Evolutionary conservation across 2,113 vertebrate genomes (phyloP).

Genomic region (Pseudopodoces humilis): DNA sequence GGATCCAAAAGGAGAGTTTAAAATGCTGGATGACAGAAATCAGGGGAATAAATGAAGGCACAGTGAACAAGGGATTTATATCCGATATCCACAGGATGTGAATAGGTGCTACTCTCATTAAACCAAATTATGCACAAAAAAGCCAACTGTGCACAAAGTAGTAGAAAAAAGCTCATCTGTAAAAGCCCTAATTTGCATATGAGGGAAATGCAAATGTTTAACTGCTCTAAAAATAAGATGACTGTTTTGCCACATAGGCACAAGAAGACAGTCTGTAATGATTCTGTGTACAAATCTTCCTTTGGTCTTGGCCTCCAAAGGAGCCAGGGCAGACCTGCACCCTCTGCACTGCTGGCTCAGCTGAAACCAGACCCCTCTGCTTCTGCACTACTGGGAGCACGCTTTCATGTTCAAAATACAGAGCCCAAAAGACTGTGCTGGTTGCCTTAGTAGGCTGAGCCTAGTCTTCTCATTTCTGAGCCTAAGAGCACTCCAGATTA

Average conservation of each 20-base stretch:
- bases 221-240: neutral
- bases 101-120: neutral
- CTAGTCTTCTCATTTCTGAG: neutral
- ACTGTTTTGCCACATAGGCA: neutral
- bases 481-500: neutral
- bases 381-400: neutral
- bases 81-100: neutral
- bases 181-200: neutral
- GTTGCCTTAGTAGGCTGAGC: neutral
- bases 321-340: neutral
- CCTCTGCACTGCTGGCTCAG: neutral
- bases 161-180: neutral
- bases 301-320: neutral
- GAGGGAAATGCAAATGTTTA: neutral
- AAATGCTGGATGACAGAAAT: neutral
- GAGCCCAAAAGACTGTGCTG: neutral
- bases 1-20: neutral
- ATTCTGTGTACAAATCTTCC: neutral
- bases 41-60: neutral
- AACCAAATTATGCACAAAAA: neutral
- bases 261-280: neutral
- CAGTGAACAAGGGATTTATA: neutral
- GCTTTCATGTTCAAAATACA: accelerated
- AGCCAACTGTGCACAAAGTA: neutral
- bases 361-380: neutral